Percentiles rank a stretch among this genome's conserved stretches.
These are phyloP conservation scores for Psylliodes chrysocephalus DNA, from an alignment of 2,888 invertebrate species.

Conservation along the genomic window DNA sequence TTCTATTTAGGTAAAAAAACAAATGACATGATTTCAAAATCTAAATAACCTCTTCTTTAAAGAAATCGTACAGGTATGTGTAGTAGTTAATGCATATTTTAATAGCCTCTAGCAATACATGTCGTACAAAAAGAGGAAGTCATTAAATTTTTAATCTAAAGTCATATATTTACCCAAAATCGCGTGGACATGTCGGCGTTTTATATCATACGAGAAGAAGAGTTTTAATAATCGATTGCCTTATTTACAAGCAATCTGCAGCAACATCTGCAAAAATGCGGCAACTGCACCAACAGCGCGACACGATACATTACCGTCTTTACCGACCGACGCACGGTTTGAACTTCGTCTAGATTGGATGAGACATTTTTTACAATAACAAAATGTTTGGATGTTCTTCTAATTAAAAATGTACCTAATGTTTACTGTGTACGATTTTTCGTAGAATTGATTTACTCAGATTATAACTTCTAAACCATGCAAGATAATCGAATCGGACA, in stretches of 20 bases:
- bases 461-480: too few species aligned
- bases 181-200: conserved; percentile 14
- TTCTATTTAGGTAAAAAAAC: too few species aligned
- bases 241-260: conserved; percentile 32
- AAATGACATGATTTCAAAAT: too few species aligned
- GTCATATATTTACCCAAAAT: conserved; percentile 20
- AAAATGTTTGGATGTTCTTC: background rate
- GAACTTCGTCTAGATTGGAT: background rate
- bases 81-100: too few species aligned
- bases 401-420: background rate
- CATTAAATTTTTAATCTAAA: conserved; percentile 22
- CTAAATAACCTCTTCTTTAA: too few species aligned
- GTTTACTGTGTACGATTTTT: too few species aligned
- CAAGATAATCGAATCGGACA: too few species aligned
- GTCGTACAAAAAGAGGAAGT: conserved; percentile 7
- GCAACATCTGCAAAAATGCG: conserved; percentile 29
- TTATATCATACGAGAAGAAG: conserved; percentile 22
- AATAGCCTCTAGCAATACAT: background rate
- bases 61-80: too few species aligned
- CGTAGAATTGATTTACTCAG: too few species aligned
- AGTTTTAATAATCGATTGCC: conserved; percentile 33
- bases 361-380: background rate
- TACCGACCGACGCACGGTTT: background rate
- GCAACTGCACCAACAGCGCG: conserved; percentile 4
- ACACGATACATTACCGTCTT: background rate